Conservation (phyloP, 2,113 vertebrate species). For the Pheucticus melanocephalus region DNA sequence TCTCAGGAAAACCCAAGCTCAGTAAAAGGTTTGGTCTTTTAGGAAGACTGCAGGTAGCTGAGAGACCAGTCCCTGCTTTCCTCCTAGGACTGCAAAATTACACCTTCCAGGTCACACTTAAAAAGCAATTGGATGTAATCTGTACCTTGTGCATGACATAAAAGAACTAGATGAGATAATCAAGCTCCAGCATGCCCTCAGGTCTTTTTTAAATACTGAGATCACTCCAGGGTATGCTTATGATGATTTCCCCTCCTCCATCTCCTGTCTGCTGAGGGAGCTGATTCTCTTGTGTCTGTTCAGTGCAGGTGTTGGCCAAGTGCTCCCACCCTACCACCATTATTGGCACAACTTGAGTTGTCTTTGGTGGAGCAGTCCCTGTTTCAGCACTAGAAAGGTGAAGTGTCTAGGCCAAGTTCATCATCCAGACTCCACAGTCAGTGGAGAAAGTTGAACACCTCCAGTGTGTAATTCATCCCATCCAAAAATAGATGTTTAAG, state of each 20-base stretch:
- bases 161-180: neutral
- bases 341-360: neutral
- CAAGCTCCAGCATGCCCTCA: neutral
- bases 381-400: neutral
- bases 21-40: neutral
- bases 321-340: neutral
- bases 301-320: neutral
- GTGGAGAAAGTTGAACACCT: conserved; percentile 54
- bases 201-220: neutral
- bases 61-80: neutral
- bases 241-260: neutral
- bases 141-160: neutral
- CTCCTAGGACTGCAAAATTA: neutral
- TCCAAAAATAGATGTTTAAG: conserved; percentile 53
- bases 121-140: neutral
- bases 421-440: conserved; percentile 10
- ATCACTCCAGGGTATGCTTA: neutral
- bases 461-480: conserved; percentile 59
- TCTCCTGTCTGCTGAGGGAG: neutral
- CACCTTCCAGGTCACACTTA: neutral
- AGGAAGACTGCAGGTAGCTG: neutral
- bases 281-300: neutral
- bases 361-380: neutral
- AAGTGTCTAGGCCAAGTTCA: conserved; percentile 29
- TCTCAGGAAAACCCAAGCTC: neutral